These are phyloP conservation scores for Megaustenia siamemsis DNA, from an alignment of 2,888 invertebrate species.

Conservation along the genomic window DNA sequence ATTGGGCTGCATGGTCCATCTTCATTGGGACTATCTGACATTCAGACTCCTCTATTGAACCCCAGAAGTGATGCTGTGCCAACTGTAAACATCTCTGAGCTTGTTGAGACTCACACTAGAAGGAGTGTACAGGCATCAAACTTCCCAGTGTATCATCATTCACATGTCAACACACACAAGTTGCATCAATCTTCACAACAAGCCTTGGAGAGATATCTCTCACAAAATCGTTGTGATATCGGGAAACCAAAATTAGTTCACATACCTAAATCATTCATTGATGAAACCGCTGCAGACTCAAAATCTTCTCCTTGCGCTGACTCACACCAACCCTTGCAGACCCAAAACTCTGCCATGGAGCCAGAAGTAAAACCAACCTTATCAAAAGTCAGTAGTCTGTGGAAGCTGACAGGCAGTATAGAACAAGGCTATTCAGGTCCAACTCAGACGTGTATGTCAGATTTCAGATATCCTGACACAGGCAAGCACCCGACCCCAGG, in stretches of 20 bases:
- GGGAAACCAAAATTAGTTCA: not conserved
- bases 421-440: no score
- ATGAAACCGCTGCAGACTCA: not conserved
- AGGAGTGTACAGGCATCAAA: not conserved
- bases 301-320: not conserved
- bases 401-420: no score
- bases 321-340: not conserved
- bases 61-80: not conserved
- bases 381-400: no score
- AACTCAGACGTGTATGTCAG: no score
- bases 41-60: not conserved
- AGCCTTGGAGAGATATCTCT: conserved; percentile 5
- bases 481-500: no score
- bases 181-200: conserved; percentile 11
- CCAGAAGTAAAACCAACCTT: no score
- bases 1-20: not conserved
- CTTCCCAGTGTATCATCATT: not conserved
- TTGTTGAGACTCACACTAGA: no score
- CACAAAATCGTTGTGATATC: not conserved
- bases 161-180: not conserved
- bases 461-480: no score
- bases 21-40: not conserved
- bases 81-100: not conserved
- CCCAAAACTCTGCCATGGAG: no score
- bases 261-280: no score